Evolutionary conservation across 2,797 vertebrate species (phyloP).

Genomic region (Carduelis carduelis): DNA sequence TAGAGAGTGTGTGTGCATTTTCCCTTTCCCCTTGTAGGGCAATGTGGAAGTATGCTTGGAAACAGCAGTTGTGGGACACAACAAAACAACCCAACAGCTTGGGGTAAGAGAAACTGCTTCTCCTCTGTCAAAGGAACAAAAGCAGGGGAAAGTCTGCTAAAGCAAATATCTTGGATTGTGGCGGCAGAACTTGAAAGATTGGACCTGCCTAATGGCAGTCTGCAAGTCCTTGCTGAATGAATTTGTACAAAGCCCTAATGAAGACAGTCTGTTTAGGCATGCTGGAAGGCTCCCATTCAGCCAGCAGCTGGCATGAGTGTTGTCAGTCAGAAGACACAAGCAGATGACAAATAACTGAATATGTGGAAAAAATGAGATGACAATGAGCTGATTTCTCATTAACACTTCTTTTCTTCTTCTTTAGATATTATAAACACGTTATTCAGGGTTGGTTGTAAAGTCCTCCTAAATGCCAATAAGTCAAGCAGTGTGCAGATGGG

Average conservation of each 20-base stretch:
- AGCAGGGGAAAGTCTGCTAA: neutral
- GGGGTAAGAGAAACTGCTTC: neutral
- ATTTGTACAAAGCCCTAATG: slow-evolving; percentile 60
- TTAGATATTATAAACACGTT: slow-evolving; percentile 46
- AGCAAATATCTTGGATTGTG: neutral
- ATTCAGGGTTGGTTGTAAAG: neutral
- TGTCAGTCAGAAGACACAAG: slow-evolving; percentile 58
- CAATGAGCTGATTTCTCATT: slow-evolving; percentile 68
- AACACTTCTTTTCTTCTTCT: slow-evolving; percentile 56
- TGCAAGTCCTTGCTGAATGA: slow-evolving; percentile 23
- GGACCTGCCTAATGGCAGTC: neutral
- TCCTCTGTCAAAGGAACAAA: neutral
- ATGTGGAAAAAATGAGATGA: slow-evolving; percentile 58
- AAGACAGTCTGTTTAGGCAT: slow-evolving; percentile 59
- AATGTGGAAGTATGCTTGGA: neutral
- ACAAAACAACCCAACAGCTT: neutral
- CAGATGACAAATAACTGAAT: slow-evolving; percentile 62
- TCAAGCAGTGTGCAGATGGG: neutral
- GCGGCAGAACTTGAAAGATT: slow-evolving; percentile 14
- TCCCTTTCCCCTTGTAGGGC: neutral
- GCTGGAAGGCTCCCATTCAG: slow-evolving; percentile 65
- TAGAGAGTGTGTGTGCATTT: neutral
- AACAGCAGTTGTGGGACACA: fast-evolving
- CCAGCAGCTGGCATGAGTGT: slow-evolving; percentile 58
- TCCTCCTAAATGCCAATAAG: slow-evolving; percentile 17